These are phyloP conservation scores for Xylota sylvarum DNA, from an alignment of 2,888 invertebrate genomes.

Conservation along the genomic window DNA sequence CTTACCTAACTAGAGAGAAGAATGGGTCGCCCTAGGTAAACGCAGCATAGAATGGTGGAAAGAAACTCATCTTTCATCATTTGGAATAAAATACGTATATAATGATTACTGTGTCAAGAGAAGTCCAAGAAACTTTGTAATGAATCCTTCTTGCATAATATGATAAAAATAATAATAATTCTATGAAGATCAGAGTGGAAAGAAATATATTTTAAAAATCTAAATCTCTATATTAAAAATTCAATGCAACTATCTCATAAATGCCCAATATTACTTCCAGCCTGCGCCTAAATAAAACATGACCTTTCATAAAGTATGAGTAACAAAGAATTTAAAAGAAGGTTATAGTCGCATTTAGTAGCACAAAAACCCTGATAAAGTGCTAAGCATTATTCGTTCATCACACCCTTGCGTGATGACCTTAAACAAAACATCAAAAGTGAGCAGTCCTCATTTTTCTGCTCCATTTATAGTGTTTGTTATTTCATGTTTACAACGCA, in stretches of 20 bases:
- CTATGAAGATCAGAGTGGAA: no score
- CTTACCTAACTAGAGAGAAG: no score
- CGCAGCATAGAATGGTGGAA: no score
- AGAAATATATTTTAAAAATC: no score
- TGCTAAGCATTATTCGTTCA: constrained; percentile 5
- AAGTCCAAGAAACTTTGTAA: no score
- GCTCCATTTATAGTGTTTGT: neutral
- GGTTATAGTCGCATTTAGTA: neutral
- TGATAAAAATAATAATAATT: no score
- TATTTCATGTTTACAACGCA: constrained; percentile 19
- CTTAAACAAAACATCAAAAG: constrained; percentile 7
- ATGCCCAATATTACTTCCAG: neutral
- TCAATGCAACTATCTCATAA: neutral
- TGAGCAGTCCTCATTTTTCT: constrained; percentile 16
- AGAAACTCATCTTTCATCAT: no score
- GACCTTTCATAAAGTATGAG: neutral
- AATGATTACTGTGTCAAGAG: no score
- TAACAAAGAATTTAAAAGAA: constrained; percentile 7
- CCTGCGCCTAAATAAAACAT: neutral
- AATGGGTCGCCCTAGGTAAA: no score
- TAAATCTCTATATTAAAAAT: neutral
- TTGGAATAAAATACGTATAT: no score
- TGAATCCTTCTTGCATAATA: no score
- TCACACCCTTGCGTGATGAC: constrained; percentile 12
- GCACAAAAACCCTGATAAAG: neutral